Evolutionary conservation across 1,140 invertebrate species (phyloP).

Genomic region (Drosophila navojoa): DNA sequence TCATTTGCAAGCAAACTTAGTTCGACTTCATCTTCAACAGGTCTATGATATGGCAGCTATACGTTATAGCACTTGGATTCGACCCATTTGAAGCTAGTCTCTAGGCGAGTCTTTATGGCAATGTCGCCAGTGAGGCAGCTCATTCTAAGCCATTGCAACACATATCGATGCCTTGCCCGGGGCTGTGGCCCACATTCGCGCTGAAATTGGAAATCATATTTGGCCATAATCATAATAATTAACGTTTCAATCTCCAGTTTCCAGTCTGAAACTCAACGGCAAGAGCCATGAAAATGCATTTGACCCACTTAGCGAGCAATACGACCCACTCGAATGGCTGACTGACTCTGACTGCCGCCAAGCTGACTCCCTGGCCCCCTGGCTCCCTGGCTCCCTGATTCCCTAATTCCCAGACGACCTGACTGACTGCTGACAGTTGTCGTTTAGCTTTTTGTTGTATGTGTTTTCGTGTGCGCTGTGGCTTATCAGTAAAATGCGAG

Average conservation of each 20-base stretch:
- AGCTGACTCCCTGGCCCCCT: neutral
- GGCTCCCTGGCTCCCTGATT: neutral
- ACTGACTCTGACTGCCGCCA: slow-evolving; percentile 8
- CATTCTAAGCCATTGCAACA: too few species aligned
- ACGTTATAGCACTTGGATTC: too few species aligned
- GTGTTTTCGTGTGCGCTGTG: neutral
- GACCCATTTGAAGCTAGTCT: too few species aligned
- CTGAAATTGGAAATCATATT: slow-evolving; percentile 15
- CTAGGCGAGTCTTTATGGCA: neutral
- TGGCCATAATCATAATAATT: slow-evolving; percentile 26
- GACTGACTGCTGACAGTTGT: slow-evolving; percentile 24
- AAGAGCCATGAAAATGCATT: slow-evolving; percentile 59
- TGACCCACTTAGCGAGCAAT: slow-evolving; percentile 54
- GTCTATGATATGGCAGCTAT: neutral
- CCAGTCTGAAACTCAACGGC: slow-evolving; percentile 16
- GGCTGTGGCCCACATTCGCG: slow-evolving; percentile 10
- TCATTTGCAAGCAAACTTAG: too few species aligned
- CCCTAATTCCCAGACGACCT: neutral
- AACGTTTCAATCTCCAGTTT: slow-evolving; percentile 34
- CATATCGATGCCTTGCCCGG: neutral
- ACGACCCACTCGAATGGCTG: slow-evolving; percentile 24
- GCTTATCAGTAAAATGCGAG: slow-evolving; percentile 17
- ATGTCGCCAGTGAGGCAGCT: too few species aligned
- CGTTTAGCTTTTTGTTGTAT: slow-evolving; percentile 1
- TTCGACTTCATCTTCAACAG: too few species aligned